Evolutionary conservation across 2,888 invertebrate genomes (phyloP), one percentile per base, ranked within the genome.

Genomic region (Tortricodes alternella): DNA sequence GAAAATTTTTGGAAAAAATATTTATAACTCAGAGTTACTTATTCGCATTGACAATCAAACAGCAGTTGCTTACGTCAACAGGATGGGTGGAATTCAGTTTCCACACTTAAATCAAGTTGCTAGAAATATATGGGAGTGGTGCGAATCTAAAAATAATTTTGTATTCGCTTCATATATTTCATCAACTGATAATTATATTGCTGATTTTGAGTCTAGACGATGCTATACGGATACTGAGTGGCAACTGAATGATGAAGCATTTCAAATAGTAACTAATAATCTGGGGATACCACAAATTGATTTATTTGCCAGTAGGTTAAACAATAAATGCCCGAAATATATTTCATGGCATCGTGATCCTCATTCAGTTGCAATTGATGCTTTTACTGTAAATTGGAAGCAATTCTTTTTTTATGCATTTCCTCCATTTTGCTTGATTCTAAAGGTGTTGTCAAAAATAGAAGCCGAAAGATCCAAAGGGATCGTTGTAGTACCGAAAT

Each of bases 401-500:
- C 11, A 15, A 11, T 34, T 15, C 19, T 44, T 32, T 4, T 32
- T 44, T 44, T 44, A 44, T 19, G 44, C 44, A 4, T 44, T 46
- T 21, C 46, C 46, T 1, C 46, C 46, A 4, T 46, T 46, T 13
- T 18, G 44, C 19, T 19, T 44, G 9, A 32, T 44, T 11, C 18
- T 32, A 19, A 44, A 32, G 32, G 19, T 32, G 3, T 19, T 44
- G 8, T 18, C 16, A 1, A 44, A 44, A 32, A 44, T 44, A 3
- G 8, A 18, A 9, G 8, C 44, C 2, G 44, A 44, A 4, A 29
- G 32, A 44, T 13, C 44, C n/a, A n/a, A 6, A 11, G 44, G 44
- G 0, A 44, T 44, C 32, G 29, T 44, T 6, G 32, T 44, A 6
- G 62, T 65, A 9, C 64, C 65, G 7, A 18, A 44, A 7, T 65